Percentiles rank a stretch among this genome's conserved stretches.
These are phyloP conservation scores for Sebastes matsubarae DNA, from an alignment of 2,797 vertebrate species.

Conservation along the genomic window DNA sequence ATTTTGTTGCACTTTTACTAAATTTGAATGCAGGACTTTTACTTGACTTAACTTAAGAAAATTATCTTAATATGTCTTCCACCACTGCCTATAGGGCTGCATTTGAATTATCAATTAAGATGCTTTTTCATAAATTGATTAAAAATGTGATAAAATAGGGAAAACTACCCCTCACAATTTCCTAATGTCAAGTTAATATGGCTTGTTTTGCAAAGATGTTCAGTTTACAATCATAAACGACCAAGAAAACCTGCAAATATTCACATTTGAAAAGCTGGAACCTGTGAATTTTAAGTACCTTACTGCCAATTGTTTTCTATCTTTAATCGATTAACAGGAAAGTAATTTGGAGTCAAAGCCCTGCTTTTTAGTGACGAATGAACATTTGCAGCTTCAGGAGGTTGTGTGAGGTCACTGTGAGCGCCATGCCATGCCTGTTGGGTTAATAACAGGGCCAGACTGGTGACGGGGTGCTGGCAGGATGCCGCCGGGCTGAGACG, in stretches of 20 bases:
- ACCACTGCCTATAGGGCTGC: background rate
- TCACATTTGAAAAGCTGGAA: background rate
- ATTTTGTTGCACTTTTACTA: too few relatives aligned
- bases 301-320: background rate
- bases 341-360: background rate
- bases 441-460: conserved; percentile 75
- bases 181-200: background rate
- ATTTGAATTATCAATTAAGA: background rate
- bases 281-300: background rate
- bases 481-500: conserved; percentile 53
- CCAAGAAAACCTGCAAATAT: background rate
- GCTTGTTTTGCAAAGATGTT: background rate
- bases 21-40: too few relatives aligned
- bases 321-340: background rate
- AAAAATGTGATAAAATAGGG: background rate
- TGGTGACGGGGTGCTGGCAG: conserved; percentile 69
- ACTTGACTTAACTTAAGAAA: background rate
- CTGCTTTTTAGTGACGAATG: conserved; percentile 31
- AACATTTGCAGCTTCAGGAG: conserved; percentile 47
- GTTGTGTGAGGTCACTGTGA: conserved; percentile 70
- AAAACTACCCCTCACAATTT: background rate
- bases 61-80: background rate
- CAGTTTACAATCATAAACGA: background rate
- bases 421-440: conserved; percentile 60
- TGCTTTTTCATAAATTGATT: background rate